Conservation (phyloP, 1,140 invertebrate genomes). For the Aphelinus atriplicis region DNA sequence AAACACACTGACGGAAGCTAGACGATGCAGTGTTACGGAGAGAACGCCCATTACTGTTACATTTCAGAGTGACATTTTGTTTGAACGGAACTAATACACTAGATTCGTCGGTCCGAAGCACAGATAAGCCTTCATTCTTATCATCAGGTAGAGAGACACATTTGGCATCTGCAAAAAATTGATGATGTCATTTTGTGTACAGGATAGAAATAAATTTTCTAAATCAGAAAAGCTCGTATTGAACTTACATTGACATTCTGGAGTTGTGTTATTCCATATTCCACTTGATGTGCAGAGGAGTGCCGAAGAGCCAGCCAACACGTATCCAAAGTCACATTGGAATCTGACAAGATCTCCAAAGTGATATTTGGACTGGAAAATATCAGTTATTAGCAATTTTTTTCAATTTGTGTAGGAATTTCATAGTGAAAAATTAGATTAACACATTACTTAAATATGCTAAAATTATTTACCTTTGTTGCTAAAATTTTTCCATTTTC, state of each 20-base stretch:
- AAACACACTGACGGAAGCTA: constrained; percentile 91
- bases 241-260: constrained; percentile 87
- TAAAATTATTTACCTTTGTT: constrained; percentile 69
- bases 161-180: constrained; percentile 77
- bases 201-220: background rate
- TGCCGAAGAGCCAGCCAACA: constrained; percentile 85
- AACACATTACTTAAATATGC: background rate
- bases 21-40: constrained; percentile 83
- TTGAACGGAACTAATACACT: constrained; percentile 87
- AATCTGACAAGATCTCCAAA: constrained; percentile 92
- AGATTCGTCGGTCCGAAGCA: constrained; percentile 79
- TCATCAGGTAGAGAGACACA: constrained; percentile 91
- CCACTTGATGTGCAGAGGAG: constrained; percentile 90
- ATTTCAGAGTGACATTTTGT: constrained; percentile 88
- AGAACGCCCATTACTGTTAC: constrained; percentile 79
- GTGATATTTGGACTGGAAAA: constrained; percentile 75
- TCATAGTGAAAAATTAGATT: background rate
- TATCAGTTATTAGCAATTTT: background rate
- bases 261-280: constrained; percentile 92
- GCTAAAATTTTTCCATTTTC: constrained; percentile 91
- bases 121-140: constrained; percentile 83
- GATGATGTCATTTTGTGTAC: background rate
- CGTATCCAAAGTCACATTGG: constrained; percentile 95
- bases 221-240: too few relatives aligned
- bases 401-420: background rate